Base-by-base conservation (phyloP, 1,140 invertebrate genomes). In the Leptinotarsa defecta region DNA sequence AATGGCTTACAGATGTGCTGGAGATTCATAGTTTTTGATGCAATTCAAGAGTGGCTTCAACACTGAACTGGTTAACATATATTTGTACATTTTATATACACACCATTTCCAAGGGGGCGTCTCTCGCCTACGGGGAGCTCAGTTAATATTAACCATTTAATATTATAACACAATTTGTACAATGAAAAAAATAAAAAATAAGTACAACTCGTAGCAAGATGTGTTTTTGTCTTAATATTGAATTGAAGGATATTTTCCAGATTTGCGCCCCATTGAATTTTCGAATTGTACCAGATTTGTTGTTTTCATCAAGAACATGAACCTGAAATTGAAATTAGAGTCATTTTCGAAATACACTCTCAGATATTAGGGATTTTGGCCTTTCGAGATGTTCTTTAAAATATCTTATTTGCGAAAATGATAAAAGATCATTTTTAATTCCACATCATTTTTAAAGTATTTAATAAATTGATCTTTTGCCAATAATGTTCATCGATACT, bases 121-220 rank as follows among this genome's bases (percentile, higher is more conserved):
- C 78, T 79, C 77, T 76, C 78, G 81, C 81, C 79, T 78, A 82
- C 80, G 77, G 63, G 79, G 79, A 82, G 80, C 48, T 78, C 75
- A 81, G 74, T 77, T 77, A 80, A 80, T 80, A 77, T 80, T 79
- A 81, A 82, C 71, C 73, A 79, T 81, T 80, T 83, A 83, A 78
- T 81, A 81, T 74, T 78, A 78, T 81, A 83, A 84, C 83, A 85
- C 82, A 84, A 84, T 84, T 84, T 85, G 83, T 84, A 85, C 84
- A 85, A 84, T 85, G 74, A 81, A 84, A 81, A 78, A 77, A 76
- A 83, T 77, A 75, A 79, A 24, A 80, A 81, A 84, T 85, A 85
- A 85, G 84, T 85, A 85, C 84, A 85, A 80, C 81, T 84, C 80
- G 80, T 84, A 82, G 82, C 81, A 83, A 85, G 79, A 81, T 82